These are phyloP conservation scores for Caenorhabditis latens DNA, from an alignment of 1,140 invertebrate species.

Conservation along the genomic window DNA sequence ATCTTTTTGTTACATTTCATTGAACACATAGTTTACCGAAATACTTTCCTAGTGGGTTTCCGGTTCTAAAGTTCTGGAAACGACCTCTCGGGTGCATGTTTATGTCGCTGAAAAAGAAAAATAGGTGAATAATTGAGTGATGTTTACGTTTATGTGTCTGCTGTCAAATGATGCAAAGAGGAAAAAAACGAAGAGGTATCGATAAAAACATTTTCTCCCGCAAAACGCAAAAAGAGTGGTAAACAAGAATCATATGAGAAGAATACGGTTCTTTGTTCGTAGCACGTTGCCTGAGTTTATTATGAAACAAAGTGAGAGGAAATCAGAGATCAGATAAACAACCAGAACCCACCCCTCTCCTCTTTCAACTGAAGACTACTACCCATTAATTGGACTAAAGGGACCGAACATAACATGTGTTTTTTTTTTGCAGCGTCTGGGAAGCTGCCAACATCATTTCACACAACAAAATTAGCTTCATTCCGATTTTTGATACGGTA, in stretches of 20 bases:
- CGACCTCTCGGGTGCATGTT: conserved; percentile 19
- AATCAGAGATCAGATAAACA: conserved; percentile 50
- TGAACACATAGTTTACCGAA: background rate
- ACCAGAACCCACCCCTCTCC: background rate
- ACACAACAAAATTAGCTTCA: conserved; percentile 51
- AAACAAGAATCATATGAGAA: conserved; percentile 46
- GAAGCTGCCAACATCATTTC: conserved; percentile 42
- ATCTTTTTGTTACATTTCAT: background rate
- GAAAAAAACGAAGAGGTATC: background rate
- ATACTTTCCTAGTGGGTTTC: background rate
- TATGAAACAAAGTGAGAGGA: conserved; percentile 52
- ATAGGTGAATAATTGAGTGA: conserved; percentile 18
- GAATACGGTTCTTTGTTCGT: conserved; percentile 49
- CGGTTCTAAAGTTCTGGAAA: background rate
- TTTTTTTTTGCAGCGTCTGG: conserved; percentile 38
- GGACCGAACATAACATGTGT: no score
- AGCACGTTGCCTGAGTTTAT: conserved; percentile 41
- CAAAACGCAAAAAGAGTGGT: conserved; percentile 19
- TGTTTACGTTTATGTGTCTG: conserved; percentile 46
- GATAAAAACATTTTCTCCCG: conserved; percentile 24
- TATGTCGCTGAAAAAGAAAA: conserved; percentile 1
- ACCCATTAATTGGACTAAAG: background rate
- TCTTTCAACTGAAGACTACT: background rate
- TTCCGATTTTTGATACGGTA: conserved; percentile 42
- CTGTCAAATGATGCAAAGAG: conserved; percentile 32